Evolutionary conservation across 2,888 invertebrate genomes (phyloP).

Genomic region (Lycocerus yunnanus): DNA sequence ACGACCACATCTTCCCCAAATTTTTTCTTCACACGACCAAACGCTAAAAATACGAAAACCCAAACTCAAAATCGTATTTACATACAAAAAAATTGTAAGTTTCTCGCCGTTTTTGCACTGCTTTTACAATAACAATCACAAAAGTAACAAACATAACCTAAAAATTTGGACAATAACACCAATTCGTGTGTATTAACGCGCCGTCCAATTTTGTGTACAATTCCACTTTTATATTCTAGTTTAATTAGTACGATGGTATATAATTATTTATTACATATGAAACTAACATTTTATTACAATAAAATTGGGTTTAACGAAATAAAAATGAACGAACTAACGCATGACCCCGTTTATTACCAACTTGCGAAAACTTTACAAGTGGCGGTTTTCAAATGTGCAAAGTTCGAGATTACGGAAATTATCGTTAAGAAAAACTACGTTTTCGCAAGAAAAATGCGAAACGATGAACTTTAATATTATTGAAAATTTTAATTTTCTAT

Average conservation of each 20-base stretch:
- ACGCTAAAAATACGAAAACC: neutral
- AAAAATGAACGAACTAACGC: neutral
- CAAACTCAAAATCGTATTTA: neutral
- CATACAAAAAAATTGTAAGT: neutral
- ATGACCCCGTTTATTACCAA: neutral
- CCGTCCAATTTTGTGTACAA: neutral
- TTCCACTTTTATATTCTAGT: neutral
- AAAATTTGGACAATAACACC: neutral
- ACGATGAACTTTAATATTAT: no score
- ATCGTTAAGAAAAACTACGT: no score
- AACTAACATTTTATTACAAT: neutral
- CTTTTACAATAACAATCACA: neutral
- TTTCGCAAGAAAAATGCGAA: no score
- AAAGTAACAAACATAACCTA: constrained; percentile 1
- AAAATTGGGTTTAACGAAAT: neutral
- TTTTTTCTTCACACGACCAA: neutral
- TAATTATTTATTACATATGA: neutral
- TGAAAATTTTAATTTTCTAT: neutral
- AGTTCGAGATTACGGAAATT: neutral
- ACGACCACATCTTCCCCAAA: constrained; percentile 61
- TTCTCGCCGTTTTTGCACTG: neutral
- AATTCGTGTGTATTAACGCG: neutral
- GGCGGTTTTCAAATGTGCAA: neutral
- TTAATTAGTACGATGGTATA: neutral
- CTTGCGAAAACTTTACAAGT: neutral